Conservation (phyloP, 2,888 invertebrate species). For the Caenorhabditis panamensis region DNA sequence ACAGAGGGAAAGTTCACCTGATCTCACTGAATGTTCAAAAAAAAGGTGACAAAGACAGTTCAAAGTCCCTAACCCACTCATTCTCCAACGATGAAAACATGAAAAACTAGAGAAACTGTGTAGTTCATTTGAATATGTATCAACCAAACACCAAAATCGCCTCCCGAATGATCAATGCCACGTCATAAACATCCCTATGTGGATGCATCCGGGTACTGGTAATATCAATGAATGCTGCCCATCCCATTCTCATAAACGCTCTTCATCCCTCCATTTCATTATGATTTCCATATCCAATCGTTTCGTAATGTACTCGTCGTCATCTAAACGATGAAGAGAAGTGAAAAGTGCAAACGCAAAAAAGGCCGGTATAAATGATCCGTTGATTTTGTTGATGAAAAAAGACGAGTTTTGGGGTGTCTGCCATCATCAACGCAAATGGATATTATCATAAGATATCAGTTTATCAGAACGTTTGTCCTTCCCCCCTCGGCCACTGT, state of each 20-base stretch:
- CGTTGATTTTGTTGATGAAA: constrained; percentile 26
- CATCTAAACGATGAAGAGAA: background rate
- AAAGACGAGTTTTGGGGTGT: constrained; percentile 46
- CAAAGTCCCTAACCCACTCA: no score
- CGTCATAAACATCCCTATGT: background rate
- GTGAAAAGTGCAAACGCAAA: constrained; percentile 26
- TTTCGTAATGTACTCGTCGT: constrained; percentile 44
- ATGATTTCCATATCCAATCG: constrained; percentile 19
- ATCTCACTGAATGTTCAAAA: background rate
- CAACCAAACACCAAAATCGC: no score
- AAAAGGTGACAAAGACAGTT: background rate
- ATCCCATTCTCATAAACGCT: constrained; percentile 32
- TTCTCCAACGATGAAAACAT: no score
- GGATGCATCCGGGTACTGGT: background rate
- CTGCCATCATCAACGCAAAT: background rate
- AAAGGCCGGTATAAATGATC: background rate
- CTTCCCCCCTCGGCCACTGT: constrained; percentile 4
- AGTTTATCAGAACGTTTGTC: constrained; percentile 51
- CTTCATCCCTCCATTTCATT: constrained; percentile 1
- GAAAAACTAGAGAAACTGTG: background rate
- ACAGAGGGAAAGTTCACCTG: constrained; percentile 18
- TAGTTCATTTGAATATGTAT: background rate
- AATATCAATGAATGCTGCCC: constrained; percentile 10
- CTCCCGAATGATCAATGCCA: no score
- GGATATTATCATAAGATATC: constrained; percentile 54